Evolutionary conservation across 2,113 vertebrate species (phyloP).

Genomic region (Turdus rufiventris): DNA sequence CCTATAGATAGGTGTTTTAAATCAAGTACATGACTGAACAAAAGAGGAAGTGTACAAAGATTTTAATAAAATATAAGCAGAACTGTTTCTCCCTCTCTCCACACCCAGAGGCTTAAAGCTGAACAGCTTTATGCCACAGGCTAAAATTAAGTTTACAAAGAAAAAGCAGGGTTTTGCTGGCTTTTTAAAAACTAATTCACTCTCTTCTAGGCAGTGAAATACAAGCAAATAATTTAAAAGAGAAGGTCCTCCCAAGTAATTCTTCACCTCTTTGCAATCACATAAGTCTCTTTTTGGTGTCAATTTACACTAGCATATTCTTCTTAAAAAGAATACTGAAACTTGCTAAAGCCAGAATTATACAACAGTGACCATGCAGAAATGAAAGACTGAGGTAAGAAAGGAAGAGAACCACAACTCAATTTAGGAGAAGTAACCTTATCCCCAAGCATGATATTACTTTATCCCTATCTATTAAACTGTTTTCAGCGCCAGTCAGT

Average conservation of each 20-base stretch:
- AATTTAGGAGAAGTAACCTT: not conserved
- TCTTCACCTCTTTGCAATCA: not conserved
- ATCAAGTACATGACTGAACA: not conserved
- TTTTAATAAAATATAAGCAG: not conserved
- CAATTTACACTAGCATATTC: not conserved
- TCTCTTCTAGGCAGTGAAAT: not conserved
- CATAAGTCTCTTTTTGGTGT: not conserved
- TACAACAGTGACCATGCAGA: not conserved
- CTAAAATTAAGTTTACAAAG: not conserved
- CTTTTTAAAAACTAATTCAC: rapidly evolving
- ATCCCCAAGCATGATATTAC: not conserved
- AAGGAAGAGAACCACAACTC: not conserved
- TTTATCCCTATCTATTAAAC: not conserved
- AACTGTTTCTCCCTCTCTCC: not conserved
- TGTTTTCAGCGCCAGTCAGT: not conserved
- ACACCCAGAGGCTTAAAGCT: not conserved
- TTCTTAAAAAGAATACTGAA: not conserved
- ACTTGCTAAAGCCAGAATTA: not conserved
- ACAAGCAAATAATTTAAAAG: not conserved
- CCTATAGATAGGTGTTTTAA: not conserved
- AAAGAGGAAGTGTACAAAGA: not conserved
- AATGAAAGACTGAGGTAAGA: not conserved
- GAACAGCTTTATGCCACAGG: not conserved
- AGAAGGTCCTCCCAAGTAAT: not conserved
- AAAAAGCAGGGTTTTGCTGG: not conserved